Conservation (phyloP, 2,113 vertebrate species). For the Struthio camelus region DNA sequence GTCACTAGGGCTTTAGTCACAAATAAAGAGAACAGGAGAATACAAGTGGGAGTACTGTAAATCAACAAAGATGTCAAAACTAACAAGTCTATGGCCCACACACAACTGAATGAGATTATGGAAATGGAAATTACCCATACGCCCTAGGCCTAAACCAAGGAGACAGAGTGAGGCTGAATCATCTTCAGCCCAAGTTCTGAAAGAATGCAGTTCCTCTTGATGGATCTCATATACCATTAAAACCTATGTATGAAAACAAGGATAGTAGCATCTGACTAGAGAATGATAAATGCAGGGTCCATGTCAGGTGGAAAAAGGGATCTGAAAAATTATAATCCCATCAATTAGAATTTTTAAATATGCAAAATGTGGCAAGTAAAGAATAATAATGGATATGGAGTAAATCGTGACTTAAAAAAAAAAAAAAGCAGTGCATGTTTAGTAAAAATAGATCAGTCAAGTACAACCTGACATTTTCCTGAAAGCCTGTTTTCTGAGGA, state of each 20-base stretch:
- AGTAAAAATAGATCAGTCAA: not conserved
- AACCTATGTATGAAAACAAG: not conserved
- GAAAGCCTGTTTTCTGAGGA: not conserved
- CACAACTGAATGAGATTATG: not conserved
- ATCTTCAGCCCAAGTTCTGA: not conserved
- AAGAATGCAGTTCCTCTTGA: not conserved
- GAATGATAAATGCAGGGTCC: not conserved
- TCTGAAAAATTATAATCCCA: not conserved
- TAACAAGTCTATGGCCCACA: not conserved
- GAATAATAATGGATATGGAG: not conserved
- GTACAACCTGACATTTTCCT: not conserved
- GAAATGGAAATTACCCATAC: not conserved
- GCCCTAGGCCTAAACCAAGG: not conserved
- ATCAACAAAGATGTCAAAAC: not conserved
- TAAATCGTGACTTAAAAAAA: not conserved
- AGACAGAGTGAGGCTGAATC: not conserved
- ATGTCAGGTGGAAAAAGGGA: not conserved
- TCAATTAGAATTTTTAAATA: not conserved
- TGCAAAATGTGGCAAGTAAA: not conserved
- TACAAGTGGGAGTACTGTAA: not conserved
- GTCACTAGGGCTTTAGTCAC: not conserved
- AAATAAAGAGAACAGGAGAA: not conserved
- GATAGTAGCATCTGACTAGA: not conserved
- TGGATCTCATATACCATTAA: not conserved
- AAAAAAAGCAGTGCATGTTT: accelerated